Evolutionary conservation across 1,140 invertebrate genomes (phyloP), one percentile per base, ranked within the genome.

Genomic region (Bombus fervidus): DNA sequence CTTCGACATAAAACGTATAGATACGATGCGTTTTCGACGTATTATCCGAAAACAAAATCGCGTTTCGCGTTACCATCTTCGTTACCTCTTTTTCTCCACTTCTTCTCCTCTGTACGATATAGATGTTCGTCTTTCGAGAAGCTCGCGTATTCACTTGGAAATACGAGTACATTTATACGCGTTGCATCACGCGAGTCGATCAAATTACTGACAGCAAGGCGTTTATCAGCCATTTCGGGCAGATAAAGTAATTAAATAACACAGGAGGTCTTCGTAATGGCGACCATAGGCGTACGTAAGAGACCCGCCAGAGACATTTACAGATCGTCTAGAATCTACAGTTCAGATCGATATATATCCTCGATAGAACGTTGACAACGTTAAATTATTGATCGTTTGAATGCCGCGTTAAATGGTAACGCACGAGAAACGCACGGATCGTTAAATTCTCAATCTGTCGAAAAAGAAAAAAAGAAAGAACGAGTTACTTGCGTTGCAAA

Each of bases 401-500:
- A 41, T 13, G 41, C 41, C 41, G 41, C 41, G 0, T 68, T 89
- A 87, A 86, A 90, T 73, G 86, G 85, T 82, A 87, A 90, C 86
- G 43, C 47, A 34, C 80, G 82, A 85, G 86, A 90, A 87, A 90
- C 75, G 64, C 57, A 0, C 57, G 64, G 79, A 85, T 87, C 89
- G 78, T 90, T 86, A 87, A 77, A 76, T 59, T 43, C 6, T 34
- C 34, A 34, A 69, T 83, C n/a, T 72, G 81, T n/a, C 47, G 66
- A 47, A 47, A 18, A 47, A 62, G 91, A 85, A 85, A 89, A 28
- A 41, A 71, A 15, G 15, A n/a, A 66, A 13, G 85, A 31, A 74
- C 85, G 62, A 68, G 83, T 62, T 72, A 84, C 66, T 82, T 43
- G 84, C 85, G 87, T 91, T 89, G 47, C 47, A 86, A 90, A 89